Evolutionary conservation across 2,888 invertebrate species (phyloP).

Genomic region (Baronia brevicornis): DNA sequence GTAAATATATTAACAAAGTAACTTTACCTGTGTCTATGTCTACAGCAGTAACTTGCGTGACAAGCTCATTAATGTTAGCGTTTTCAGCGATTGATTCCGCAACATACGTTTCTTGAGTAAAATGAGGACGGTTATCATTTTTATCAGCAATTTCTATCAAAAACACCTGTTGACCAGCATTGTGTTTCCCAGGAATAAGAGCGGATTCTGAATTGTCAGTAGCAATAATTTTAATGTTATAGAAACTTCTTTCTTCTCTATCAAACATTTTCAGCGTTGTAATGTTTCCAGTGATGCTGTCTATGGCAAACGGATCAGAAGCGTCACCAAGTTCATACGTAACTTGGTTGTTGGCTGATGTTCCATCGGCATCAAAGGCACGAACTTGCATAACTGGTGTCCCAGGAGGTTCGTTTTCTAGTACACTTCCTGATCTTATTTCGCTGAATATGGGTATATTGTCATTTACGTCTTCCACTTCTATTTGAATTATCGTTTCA

Average conservation of each 20-base stretch:
- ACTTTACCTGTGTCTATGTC: slow-evolving; percentile 87
- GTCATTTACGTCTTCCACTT: slow-evolving; percentile 92
- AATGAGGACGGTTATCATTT: slow-evolving; percentile 95
- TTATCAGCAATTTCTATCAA: slow-evolving; percentile 95
- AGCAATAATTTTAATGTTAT: slow-evolving; percentile 93
- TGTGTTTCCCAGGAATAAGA: slow-evolving; percentile 78
- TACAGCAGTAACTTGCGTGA: slow-evolving; percentile 90
- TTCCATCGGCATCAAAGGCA: slow-evolving; percentile 91
- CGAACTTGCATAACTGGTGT: slow-evolving; percentile 91
- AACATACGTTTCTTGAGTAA: slow-evolving; percentile 83
- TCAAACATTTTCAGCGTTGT: slow-evolving; percentile 89
- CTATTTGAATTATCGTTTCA: slow-evolving; percentile 85
- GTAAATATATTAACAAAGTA: neutral
- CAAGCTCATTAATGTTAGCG: slow-evolving; percentile 86
- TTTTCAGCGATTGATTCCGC: slow-evolving; percentile 87
- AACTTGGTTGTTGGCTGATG: slow-evolving; percentile 87
- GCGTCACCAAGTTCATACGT: slow-evolving; percentile 83
- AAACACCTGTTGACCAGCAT: slow-evolving; percentile 87
- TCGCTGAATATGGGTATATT: slow-evolving; percentile 92
- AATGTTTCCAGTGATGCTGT: slow-evolving; percentile 90
- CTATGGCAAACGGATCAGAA: slow-evolving; percentile 86
- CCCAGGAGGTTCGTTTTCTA: slow-evolving; percentile 89
- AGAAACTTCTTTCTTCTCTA: slow-evolving; percentile 88
- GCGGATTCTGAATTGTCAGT: slow-evolving; percentile 93
- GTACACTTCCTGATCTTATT: slow-evolving; percentile 85